phyloP scores from a whole-genome alignment of 2,888 invertebrate species.

The Alsophila aescularia region DNA sequence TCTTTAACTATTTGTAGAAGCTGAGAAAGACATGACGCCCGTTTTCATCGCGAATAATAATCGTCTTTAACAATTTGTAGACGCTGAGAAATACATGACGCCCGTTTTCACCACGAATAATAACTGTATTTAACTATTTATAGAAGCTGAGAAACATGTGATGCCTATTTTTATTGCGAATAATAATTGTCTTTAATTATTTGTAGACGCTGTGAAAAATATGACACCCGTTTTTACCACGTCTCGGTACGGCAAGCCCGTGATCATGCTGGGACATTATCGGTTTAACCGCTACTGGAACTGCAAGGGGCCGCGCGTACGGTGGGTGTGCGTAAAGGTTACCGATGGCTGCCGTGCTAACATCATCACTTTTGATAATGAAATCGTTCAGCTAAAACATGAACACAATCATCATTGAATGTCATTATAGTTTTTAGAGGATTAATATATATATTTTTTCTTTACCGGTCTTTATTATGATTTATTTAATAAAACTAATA shows the following conservation, averaged over 20 bases:
- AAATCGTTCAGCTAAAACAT: background rate
- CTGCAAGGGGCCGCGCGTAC: constrained; percentile 36
- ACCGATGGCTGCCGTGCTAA: constrained; percentile 38
- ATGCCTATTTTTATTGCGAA: too few relatives aligned
- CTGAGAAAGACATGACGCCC: too few relatives aligned
- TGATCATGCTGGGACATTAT: constrained; percentile 34
- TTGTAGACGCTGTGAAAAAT: background rate
- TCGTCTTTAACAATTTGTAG: too few relatives aligned
- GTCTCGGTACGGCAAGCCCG: constrained; percentile 39
- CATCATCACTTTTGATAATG: constrained; percentile 1
- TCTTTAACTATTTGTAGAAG: too few relatives aligned
- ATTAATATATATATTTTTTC: too few relatives aligned
- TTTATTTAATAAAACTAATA: too few relatives aligned
- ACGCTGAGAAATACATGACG: too few relatives aligned
- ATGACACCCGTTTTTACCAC: constrained; percentile 21
- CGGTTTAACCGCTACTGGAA: constrained; percentile 38
- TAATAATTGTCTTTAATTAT: background rate
- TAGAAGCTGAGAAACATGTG: too few relatives aligned
- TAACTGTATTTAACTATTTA: background rate
- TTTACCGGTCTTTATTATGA: too few relatives aligned
- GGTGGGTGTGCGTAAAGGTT: constrained; percentile 42
- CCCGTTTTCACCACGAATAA: background rate
- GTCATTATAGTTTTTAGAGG: too few relatives aligned
- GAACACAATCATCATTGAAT: background rate
- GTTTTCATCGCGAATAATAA: too few relatives aligned